phyloP scores from a whole-genome alignment of 2,113 vertebrate species.

The Vicugna pacos region DNA sequence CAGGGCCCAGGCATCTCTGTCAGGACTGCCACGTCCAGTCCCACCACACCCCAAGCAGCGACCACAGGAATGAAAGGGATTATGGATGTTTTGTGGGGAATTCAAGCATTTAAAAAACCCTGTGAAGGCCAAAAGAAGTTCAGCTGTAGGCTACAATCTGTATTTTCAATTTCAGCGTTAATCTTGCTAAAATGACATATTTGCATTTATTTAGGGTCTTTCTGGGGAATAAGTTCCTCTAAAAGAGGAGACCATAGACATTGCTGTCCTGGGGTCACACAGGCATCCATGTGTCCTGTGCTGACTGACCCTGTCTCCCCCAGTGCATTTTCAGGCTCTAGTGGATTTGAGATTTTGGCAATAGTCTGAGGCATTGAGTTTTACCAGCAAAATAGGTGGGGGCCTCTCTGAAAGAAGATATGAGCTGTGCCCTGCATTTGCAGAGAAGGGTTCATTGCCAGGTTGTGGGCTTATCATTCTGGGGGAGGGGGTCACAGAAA shows the following conservation, averaged over 20 bases:
- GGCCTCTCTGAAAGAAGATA: neutral
- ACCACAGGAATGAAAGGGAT: constrained; percentile 41
- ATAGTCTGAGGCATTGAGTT: neutral
- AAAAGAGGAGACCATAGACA: neutral
- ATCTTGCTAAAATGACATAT: constrained; percentile 23
- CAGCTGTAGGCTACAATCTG: neutral
- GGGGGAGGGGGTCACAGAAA: neutral
- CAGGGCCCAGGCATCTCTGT: neutral
- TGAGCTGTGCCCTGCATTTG: too few species aligned
- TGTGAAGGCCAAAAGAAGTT: neutral
- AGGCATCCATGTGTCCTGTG: neutral
- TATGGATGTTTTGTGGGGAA: constrained; percentile 25
- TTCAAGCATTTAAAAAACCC: neutral
- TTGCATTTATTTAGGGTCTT: neutral
- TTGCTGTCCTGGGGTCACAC: neutral
- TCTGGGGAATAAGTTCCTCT: neutral
- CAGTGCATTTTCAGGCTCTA: neutral
- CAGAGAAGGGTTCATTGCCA: neutral
- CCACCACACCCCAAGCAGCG: neutral
- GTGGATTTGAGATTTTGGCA: neutral
- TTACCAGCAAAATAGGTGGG: neutral
- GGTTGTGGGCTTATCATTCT: neutral
- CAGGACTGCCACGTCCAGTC: neutral
- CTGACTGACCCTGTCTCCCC: neutral
- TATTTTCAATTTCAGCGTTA: neutral